Conservation (phyloP, 2,888 invertebrate genomes). For the Ichneumon xanthorius region DNA sequence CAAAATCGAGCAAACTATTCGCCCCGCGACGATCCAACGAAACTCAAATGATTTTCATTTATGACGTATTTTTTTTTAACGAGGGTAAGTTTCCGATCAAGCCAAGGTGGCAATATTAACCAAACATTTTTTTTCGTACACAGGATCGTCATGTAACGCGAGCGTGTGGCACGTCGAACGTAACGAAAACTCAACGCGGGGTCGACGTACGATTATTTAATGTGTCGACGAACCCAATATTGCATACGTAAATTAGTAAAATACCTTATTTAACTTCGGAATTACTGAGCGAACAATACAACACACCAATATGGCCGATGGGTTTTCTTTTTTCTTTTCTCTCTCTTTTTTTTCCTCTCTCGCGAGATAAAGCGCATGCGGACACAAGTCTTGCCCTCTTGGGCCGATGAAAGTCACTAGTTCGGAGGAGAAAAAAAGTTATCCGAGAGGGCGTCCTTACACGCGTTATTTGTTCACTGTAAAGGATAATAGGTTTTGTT, state of each 20-base stretch:
- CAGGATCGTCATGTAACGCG: slow-evolving; percentile 68
- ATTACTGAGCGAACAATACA: slow-evolving; percentile 85
- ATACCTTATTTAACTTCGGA: slow-evolving; percentile 84
- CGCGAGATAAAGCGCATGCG: slow-evolving; percentile 80
- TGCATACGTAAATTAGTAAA: slow-evolving; percentile 68
- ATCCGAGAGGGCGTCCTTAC: slow-evolving; percentile 40
- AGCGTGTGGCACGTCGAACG: not conserved
- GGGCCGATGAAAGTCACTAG: slow-evolving; percentile 73
- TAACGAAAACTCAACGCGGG: slow-evolving; percentile 15
- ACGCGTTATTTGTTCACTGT: not conserved
- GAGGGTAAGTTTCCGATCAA: slow-evolving; percentile 74
- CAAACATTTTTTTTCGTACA: slow-evolving; percentile 81
- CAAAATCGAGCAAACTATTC: not conserved
- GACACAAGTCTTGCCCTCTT: slow-evolving; percentile 44
- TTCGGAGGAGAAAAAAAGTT: slow-evolving; percentile 10
- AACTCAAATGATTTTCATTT: slow-evolving; percentile 27
- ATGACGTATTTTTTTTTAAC: slow-evolving; percentile 61
- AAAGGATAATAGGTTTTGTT: not conserved
- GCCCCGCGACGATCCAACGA: slow-evolving; percentile 19
- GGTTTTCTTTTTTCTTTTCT: slow-evolving; percentile 76
- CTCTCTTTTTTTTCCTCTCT: not conserved
- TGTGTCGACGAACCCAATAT: slow-evolving; percentile 40
- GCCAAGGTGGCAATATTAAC: slow-evolving; percentile 85
- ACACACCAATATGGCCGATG: slow-evolving; percentile 85
- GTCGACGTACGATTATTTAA: slow-evolving; percentile 37